Conservation (phyloP, 2,888 invertebrate genomes). For the Eilema caniola region DNA sequence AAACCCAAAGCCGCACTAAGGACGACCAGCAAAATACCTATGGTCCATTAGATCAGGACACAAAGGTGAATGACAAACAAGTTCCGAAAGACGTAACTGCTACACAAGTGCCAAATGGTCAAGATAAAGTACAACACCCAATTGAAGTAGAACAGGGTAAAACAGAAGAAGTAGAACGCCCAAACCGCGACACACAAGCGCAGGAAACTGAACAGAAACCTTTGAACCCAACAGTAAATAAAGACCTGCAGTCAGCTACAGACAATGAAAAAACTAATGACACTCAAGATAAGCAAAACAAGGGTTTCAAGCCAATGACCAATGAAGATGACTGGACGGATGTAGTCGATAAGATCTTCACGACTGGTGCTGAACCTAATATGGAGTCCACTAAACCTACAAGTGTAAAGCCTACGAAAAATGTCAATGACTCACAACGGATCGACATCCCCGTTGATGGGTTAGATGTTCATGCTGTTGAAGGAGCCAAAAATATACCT, state of each 20-base stretch:
- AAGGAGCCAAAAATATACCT: neutral
- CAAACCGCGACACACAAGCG: constrained; percentile 27
- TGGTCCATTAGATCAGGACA: neutral
- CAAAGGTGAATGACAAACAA: constrained; percentile 6
- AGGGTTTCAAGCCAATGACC: constrained; percentile 1
- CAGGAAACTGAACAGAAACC: constrained; percentile 25
- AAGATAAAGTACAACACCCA: constrained; percentile 11
- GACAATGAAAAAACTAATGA: neutral
- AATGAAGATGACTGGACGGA: neutral
- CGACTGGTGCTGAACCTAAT: neutral
- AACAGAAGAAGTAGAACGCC: constrained; percentile 25
- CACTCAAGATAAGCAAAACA: neutral
- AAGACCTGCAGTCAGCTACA: neutral
- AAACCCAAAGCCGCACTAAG: neutral
- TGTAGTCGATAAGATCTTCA: neutral
- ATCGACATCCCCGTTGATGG: neutral
- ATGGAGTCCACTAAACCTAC: neutral
- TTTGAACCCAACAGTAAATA: constrained; percentile 8
- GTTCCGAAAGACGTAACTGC: neutral
- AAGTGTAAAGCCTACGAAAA: neutral
- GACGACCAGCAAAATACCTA: constrained; percentile 4
- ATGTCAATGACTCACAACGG: neutral
- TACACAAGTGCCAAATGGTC: constrained; percentile 8
- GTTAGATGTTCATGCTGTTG: neutral
- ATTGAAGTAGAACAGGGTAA: constrained; percentile 6